Evolutionary conservation across 2,797 vertebrate genomes (phyloP).

Genomic region (Pelobates cultripes): DNA sequence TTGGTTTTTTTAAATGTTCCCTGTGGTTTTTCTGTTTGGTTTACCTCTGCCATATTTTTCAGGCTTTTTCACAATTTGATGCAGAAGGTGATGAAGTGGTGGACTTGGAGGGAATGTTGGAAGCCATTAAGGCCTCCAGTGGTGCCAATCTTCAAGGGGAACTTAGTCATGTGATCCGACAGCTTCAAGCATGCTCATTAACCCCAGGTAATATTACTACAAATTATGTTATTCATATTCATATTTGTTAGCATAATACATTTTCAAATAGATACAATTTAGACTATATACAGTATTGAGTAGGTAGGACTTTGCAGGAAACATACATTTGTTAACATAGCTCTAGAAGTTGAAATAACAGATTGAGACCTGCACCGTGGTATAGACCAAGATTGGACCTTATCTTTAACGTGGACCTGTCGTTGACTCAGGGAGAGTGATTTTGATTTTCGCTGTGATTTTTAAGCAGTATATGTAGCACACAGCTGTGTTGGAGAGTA

Average conservation of each 20-base stretch:
- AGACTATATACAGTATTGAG: too few species aligned
- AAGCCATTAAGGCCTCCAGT: constrained; percentile 90
- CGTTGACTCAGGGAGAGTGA: too few species aligned
- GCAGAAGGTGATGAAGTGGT: constrained; percentile 93
- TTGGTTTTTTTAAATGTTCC: background rate
- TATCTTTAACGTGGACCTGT: too few species aligned
- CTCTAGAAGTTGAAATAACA: too few species aligned
- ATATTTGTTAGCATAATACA: background rate
- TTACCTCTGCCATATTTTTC: constrained; percentile 30
- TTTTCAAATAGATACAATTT: too few species aligned
- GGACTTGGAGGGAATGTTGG: constrained; percentile 92
- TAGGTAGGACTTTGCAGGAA: too few species aligned
- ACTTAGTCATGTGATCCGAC: constrained; percentile 92
- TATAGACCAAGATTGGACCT: too few species aligned
- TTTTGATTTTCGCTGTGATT: too few species aligned
- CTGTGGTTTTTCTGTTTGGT: constrained; percentile 10
- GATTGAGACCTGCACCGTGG: too few species aligned
- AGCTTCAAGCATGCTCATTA: constrained; percentile 94
- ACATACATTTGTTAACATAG: too few species aligned
- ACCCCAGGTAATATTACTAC: constrained; percentile 85
- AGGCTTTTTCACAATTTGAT: constrained; percentile 97
- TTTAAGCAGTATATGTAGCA: too few species aligned
- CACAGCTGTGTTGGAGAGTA: too few species aligned
- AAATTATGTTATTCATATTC: background rate
- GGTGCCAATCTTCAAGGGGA: constrained; percentile 95